Conservation (phyloP, 23 tunicate species). For the Corella eumyota region DNA sequence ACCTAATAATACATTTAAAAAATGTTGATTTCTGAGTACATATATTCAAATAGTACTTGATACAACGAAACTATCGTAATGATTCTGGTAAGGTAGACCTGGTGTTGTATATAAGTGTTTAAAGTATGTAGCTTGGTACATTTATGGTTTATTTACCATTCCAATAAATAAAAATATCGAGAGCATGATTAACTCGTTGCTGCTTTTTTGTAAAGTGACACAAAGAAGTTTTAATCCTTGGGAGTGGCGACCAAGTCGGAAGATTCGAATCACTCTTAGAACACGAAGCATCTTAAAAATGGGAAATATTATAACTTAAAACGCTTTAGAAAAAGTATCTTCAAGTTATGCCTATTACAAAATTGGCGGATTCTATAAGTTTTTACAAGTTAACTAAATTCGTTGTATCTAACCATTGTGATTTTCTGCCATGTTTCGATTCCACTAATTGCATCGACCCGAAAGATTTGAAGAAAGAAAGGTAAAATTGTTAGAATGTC, state of each 20-base stretch:
- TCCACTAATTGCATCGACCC: background rate
- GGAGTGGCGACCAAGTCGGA: conserved; percentile 64
- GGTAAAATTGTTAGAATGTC: conserved; percentile 47
- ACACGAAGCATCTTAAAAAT: conserved; percentile 38
- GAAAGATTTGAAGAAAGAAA: conserved; percentile 15
- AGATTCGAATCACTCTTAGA: conserved; percentile 33
- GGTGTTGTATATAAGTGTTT: no score
- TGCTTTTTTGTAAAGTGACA: conserved; percentile 25
- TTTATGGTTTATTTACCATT: conserved; percentile 33
- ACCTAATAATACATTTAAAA: conserved; percentile 14
- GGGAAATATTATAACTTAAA: no score
- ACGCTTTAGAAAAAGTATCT: no score
- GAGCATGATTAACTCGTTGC: conserved; percentile 37
- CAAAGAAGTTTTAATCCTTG: conserved; percentile 42
- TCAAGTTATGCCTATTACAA: no score
- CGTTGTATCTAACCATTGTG: conserved; percentile 35
- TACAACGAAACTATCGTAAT: no score
- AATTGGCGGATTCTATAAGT: no score
- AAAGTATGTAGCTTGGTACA: no score
- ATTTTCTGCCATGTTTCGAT: conserved; percentile 22
- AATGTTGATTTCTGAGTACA: no score
- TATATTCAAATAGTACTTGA: no score
- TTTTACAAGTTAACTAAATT: no score
- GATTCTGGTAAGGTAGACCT: no score
- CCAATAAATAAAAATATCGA: conserved; percentile 41